Evolutionary conservation across 2,113 vertebrate species (phyloP).

Genomic region (Nannospalax galili): DNA sequence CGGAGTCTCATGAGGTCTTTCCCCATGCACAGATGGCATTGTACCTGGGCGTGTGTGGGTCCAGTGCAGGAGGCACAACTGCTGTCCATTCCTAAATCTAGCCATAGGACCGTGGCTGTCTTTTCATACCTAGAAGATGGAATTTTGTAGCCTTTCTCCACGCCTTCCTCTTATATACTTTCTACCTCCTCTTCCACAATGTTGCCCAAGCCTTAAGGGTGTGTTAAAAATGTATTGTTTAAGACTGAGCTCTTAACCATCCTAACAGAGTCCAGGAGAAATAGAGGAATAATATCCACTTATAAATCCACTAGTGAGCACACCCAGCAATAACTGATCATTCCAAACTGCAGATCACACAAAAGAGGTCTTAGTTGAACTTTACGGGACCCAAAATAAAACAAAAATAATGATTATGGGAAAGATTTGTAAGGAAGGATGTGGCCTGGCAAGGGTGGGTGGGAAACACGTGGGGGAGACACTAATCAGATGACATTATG

Average conservation of each 20-base stretch:
- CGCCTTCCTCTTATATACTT: too few relatives aligned
- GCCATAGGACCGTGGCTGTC: neutral
- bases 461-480: neutral
- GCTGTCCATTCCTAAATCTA: neutral
- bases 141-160: neutral
- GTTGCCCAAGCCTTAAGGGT: neutral
- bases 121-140: neutral
- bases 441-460: neutral
- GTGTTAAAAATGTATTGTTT: neutral
- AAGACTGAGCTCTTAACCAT: too few relatives aligned
- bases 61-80: neutral
- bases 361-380: too few relatives aligned
- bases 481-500: neutral
- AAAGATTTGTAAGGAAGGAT: neutral
- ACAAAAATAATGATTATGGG: neutral
- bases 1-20: neutral
- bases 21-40: neutral
- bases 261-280: neutral
- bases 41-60: neutral
- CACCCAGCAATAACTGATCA: too few relatives aligned
- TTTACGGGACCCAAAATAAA: neutral
- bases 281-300: neutral
- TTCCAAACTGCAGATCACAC: neutral
- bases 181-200: neutral
- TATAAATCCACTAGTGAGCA: neutral